Evolutionary conservation across 2,888 invertebrate genomes (phyloP), one percentile per base, ranked within the genome.

Genomic region (Aricia artaxerxes): DNA sequence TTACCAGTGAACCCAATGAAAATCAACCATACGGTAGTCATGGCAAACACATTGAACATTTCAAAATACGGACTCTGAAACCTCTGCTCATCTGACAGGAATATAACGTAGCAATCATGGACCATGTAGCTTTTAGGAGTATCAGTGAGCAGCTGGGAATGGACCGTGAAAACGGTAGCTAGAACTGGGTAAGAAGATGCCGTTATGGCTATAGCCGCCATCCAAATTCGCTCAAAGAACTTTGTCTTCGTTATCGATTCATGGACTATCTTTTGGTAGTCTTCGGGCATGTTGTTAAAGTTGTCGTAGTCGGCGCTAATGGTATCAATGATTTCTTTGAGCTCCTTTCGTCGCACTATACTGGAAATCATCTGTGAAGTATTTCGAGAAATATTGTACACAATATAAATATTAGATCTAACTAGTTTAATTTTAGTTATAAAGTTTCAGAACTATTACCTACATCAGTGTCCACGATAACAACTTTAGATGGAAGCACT

Each of bases 11-110:
- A 85, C 73, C 81, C 82, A 53, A 83, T 16, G 6, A 82, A 81
- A 0, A 84, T 44, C 0, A 82, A 5, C 35, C 78, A 64, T 0
- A 81, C 80, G 0, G 83, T 75, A 16, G 77, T 83, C 9, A 79
- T 6, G 9, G 57, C 73, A 60, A 84, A 85, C 1, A 79, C 57
- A 40, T 80, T 80, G 4, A 82, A 57, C 0, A 83, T 73, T 73
- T 85, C 83, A 73, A 81, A 85, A 16, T 80, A 82, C 0, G 85
- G 85, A 4, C 79, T 80, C 5, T 81, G 76, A 35, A 83, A 84
- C 16, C 82, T 81, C 60, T 81, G 40, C 38, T 84, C 84, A 5
- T 81, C 80, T 0, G 82, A 75, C 9, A 84, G 69, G 38, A 79
- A 79, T 49, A 83, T 78, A 3, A 84, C 1, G 0, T 75, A 53